These are phyloP conservation scores for Gopherus flavomarginatus DNA, from an alignment of 2,113 vertebrate species.

Conservation along the genomic window DNA sequence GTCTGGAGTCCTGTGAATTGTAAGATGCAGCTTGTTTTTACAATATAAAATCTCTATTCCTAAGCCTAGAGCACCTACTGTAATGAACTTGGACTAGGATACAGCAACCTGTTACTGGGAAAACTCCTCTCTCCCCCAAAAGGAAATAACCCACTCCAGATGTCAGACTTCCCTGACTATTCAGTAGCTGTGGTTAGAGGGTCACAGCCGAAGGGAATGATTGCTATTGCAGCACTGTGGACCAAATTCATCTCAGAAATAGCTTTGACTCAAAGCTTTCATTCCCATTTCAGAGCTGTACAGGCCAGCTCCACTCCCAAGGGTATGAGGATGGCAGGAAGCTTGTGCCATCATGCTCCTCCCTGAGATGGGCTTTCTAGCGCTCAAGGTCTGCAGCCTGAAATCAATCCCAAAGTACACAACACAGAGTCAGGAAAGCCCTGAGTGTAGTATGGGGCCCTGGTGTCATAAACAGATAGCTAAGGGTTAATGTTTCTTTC, in stretches of 20 bases:
- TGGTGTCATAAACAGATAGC: no score
- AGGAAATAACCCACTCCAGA: not conserved
- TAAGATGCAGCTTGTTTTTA: not conserved
- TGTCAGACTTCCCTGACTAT: not conserved
- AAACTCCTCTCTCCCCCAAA: not conserved
- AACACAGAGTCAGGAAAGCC: not conserved
- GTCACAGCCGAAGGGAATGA: rapidly evolving
- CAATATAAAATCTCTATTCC: not conserved
- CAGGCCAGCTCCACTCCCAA: not conserved
- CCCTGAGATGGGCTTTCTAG: not conserved
- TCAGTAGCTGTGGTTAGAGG: not conserved
- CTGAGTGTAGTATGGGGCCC: rapidly evolving
- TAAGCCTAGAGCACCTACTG: not conserved
- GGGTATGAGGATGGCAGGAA: not conserved
- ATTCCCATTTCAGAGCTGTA: not conserved
- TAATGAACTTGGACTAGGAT: not conserved
- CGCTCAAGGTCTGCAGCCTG: rapidly evolving
- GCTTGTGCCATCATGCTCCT: not conserved
- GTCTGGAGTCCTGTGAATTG: not conserved
- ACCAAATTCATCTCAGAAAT: not conserved
- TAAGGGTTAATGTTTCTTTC: no score
- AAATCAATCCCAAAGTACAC: not conserved
- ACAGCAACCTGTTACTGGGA: not conserved
- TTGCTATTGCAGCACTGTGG: not conserved
- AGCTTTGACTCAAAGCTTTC: not conserved